Conservation (phyloP, 2,888 invertebrate genomes). For the Eupeodes latifasciatus region DNA sequence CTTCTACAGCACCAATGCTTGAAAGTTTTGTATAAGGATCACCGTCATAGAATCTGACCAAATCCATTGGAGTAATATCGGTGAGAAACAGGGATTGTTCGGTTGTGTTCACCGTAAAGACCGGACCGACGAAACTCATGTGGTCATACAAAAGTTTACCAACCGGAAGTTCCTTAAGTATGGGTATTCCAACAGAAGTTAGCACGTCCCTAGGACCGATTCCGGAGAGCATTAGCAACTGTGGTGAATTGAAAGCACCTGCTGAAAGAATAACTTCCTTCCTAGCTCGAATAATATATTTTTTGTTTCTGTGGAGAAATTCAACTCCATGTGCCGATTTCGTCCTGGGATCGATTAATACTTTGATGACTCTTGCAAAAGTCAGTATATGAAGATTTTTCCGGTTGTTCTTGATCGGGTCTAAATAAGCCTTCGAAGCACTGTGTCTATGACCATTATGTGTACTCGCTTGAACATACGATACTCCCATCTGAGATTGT, state of each 20-base stretch:
- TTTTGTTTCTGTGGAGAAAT: slow-evolving; percentile 85
- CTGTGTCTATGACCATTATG: slow-evolving; percentile 87
- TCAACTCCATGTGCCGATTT: slow-evolving; percentile 89
- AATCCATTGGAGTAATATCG: slow-evolving; percentile 59
- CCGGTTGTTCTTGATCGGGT: slow-evolving; percentile 84
- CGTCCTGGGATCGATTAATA: slow-evolving; percentile 87
- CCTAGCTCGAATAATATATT: slow-evolving; percentile 85
- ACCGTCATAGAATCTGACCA: slow-evolving; percentile 78
- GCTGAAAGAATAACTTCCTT: slow-evolving; percentile 95
- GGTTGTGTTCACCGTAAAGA: slow-evolving; percentile 81
- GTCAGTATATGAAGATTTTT: slow-evolving; percentile 89
- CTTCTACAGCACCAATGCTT: slow-evolving; percentile 87
- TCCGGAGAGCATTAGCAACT: slow-evolving; percentile 90
- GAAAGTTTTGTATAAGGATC: slow-evolving; percentile 84
- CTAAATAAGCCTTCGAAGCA: slow-evolving; percentile 87
- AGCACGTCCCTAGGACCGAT: slow-evolving; percentile 86
- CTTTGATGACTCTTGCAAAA: slow-evolving; percentile 87
- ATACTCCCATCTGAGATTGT: slow-evolving; percentile 87
- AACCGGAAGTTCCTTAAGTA: slow-evolving; percentile 88
- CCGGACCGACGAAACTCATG: slow-evolving; percentile 83
- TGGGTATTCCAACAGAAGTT: slow-evolving; percentile 85
- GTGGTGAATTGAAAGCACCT: slow-evolving; percentile 95
- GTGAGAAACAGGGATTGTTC: slow-evolving; percentile 77
- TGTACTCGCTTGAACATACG: slow-evolving; percentile 87
- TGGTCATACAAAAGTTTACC: slow-evolving; percentile 88